Conservation (phyloP, 2,888 invertebrate species). For the Tachystola acroxantha region DNA sequence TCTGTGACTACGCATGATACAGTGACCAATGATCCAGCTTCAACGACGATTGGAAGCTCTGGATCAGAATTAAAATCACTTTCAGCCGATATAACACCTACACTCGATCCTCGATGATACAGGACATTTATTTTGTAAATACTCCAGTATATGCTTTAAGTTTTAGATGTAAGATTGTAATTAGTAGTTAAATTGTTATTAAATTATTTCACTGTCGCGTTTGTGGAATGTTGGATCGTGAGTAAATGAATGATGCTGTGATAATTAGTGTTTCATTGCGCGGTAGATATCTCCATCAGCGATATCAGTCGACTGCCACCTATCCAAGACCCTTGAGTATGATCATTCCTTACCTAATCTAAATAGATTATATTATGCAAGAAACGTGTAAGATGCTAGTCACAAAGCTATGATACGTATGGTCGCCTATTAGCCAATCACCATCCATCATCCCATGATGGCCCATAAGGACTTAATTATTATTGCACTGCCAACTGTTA, state of each 20-base stretch:
- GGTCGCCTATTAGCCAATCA: no score
- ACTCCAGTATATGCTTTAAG: slow-evolving; percentile 8
- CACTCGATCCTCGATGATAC: slow-evolving; percentile 7
- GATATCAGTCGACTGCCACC: no score
- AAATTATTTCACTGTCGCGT: slow-evolving; percentile 38
- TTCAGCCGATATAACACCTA: not conserved
- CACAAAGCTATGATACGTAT: no score
- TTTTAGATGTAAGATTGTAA: slow-evolving; percentile 6
- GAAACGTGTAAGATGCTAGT: no score
- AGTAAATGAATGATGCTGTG: slow-evolving; percentile 69
- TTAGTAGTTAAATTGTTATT: slow-evolving; percentile 12
- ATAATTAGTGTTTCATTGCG: slow-evolving; percentile 25
- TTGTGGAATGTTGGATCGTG: slow-evolving; percentile 26
- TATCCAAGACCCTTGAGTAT: no score
- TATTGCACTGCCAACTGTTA: no score
- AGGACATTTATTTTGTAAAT: slow-evolving; percentile 22
- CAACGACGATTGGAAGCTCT: slow-evolving; percentile 1
- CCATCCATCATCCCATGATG: no score
- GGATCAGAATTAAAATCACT: slow-evolving; percentile 13
- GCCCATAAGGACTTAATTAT: no score
- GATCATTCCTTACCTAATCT: no score
- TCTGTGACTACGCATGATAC: not conserved
- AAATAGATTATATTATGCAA: no score
- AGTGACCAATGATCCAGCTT: not conserved
- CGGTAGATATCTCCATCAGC: no score